These are phyloP conservation scores for Cyanoliseus patagonus DNA, from an alignment of 2,113 vertebrate species.

Conservation along the genomic window DNA sequence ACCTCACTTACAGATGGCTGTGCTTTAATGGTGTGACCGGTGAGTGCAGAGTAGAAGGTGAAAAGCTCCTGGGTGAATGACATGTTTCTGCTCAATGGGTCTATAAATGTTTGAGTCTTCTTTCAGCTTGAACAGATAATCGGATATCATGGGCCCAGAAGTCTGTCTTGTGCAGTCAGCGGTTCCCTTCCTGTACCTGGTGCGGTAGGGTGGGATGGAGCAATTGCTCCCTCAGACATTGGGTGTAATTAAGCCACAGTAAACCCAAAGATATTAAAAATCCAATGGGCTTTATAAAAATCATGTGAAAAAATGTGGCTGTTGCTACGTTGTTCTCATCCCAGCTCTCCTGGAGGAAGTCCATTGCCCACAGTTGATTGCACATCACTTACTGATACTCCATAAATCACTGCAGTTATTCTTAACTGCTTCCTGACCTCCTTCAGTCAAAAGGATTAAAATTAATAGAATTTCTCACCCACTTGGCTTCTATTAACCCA, in stretches of 20 bases:
- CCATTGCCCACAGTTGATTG: not conserved
- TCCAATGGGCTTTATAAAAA: not conserved
- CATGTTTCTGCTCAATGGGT: accelerated
- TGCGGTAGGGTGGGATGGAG: not conserved
- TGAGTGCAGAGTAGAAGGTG: not conserved
- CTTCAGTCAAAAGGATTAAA: not conserved
- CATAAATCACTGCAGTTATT: not conserved
- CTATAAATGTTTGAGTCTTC: not conserved
- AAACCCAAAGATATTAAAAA: not conserved
- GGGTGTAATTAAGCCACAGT: not conserved
- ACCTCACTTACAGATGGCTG: not conserved
- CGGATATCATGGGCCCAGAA: not conserved
- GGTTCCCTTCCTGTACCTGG: not conserved
- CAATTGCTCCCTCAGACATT: not conserved
- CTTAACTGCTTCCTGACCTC: conserved; percentile 3
- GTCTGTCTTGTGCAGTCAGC: not conserved
- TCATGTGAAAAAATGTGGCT: not conserved
- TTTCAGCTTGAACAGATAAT: not conserved
- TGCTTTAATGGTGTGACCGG: not conserved
- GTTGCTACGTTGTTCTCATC: not conserved
- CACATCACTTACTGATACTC: not conserved
- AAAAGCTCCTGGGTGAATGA: not conserved
- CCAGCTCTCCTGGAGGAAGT: not conserved
- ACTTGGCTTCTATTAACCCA: not conserved
- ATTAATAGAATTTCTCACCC: not conserved